Base-by-base conservation (phyloP, 2,113 vertebrate genomes). In the Cricetomys ansorgei region DNA sequence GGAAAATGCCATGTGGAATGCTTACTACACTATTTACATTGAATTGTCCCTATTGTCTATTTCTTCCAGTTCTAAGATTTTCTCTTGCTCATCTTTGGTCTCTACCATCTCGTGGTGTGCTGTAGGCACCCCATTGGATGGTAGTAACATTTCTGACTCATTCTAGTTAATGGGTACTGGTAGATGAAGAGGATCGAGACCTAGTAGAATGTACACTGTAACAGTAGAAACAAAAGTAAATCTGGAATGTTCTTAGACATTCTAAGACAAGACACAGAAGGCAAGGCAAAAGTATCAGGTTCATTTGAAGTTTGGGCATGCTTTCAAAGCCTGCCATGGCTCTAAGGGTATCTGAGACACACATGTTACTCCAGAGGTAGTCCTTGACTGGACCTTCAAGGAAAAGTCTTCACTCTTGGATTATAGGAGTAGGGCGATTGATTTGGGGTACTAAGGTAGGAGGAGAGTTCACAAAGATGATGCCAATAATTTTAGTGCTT, bases 151-250 rank as follows among this genome's bases (percentile, higher is more conserved):
- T n/a, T n/a, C n/a, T n/a, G 19, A 72, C 40, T 93, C 73, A 72
- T 77, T 89, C 55, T 84, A 55, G 50, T 53, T 59, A 72, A 53
- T 40, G 23, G 34, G 11, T 81, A 23, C 9, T 64, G 5, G 23
- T 72, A 59, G 45, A 53, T n/a, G 29, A 67, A 48, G 29, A n/a
- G 3, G 9, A 87, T 12, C 50, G 29, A 59, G 50, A 94, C 50
- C 6, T 80, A 80, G 16, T 48, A 45, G 13, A 57, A 62, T 91
- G 11, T 80, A 25, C 85, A 23, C 17, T 62, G 55, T 77, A 37
- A 76, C 43, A n/a, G 59, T 87, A 87, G 65, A 57, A 85, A 90
- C 25, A 88, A 91, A 88, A 92, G 76, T 29, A 89, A 89, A 76
- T 67, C n/a, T 87, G 37, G 3, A 73, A 50, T 72, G n/a, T 64